Evolutionary conservation across 2,888 invertebrate genomes (phyloP).

Genomic region (Polylopha cassiicola): DNA sequence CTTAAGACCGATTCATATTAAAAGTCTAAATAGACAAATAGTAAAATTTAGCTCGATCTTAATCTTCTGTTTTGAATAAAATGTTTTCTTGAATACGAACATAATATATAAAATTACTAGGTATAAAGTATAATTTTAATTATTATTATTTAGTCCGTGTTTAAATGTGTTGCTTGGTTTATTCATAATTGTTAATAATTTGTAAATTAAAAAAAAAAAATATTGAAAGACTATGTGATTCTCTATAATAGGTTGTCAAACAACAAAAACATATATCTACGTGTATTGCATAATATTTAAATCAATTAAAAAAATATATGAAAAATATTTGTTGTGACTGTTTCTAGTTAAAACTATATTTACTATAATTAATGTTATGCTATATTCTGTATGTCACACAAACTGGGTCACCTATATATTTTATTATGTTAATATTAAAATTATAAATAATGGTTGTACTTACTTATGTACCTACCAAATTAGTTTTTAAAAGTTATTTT

Average conservation of each 20-base stretch:
- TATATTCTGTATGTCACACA: not conserved
- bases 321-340: constrained; percentile 18
- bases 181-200: constrained; percentile 6
- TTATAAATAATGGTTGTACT: too few relatives aligned
- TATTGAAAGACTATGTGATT: constrained; percentile 23
- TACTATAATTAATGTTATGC: constrained; percentile 1
- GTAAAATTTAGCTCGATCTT: too few relatives aligned
- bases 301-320: constrained; percentile 8
- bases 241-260: constrained; percentile 17
- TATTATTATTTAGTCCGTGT: constrained; percentile 17
- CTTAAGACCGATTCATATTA: too few relatives aligned
- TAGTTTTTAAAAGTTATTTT: too few relatives aligned
- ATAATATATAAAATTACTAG: too few relatives aligned
- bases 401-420: too few relatives aligned
- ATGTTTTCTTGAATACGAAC: too few relatives aligned
- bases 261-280: constrained; percentile 14
- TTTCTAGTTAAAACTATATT: constrained; percentile 15
- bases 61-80: too few relatives aligned
- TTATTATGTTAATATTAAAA: too few relatives aligned
- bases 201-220: constrained; percentile 11
- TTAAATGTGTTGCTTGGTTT: constrained; percentile 11
- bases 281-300: constrained; percentile 15
- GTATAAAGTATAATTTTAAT: constrained; percentile 4
- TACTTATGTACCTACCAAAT: too few relatives aligned
- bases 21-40: too few relatives aligned